phyloP scores from a whole-genome alignment of 2,797 vertebrate genomes.

The Falco novaeseelandiae region DNA sequence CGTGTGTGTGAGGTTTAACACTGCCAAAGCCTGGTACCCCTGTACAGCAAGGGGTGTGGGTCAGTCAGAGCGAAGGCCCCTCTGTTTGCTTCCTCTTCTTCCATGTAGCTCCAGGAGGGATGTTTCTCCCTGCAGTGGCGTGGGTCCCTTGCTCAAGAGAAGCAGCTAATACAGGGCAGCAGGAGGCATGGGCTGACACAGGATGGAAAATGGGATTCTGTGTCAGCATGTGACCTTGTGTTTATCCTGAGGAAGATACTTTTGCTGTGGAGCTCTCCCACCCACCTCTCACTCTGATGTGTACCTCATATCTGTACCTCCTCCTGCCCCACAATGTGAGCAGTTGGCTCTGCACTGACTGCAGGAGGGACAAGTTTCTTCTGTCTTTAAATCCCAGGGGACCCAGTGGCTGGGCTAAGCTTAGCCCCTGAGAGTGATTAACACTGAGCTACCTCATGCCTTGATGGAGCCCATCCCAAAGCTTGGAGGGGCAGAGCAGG shows the following conservation, averaged over 20 bases:
- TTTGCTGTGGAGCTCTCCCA: neutral
- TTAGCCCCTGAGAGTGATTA: neutral
- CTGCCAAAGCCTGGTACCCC: neutral
- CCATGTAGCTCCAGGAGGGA: neutral
- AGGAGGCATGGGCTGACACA: neutral
- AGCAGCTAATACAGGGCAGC: neutral
- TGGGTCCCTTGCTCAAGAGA: neutral
- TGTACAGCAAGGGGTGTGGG: neutral
- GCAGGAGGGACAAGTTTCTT: neutral
- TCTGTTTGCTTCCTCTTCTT: neutral
- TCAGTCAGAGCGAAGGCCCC: neutral
- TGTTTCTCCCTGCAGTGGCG: neutral
- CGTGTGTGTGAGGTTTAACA: neutral
- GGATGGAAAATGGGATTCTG: neutral
- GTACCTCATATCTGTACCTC: accelerated
- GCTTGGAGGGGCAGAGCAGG: neutral
- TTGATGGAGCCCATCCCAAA: neutral
- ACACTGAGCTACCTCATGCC: neutral
- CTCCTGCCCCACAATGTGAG: accelerated
- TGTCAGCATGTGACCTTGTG: neutral
- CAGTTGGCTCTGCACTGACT: accelerated
- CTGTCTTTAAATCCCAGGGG: neutral
- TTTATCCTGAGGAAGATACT: neutral
- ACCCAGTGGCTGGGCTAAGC: neutral
- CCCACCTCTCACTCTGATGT: accelerated